Evolutionary conservation across 2,888 invertebrate species (phyloP), one percentile per base, ranked within the genome.

Genomic region (Aspidiotus rigidus): DNA sequence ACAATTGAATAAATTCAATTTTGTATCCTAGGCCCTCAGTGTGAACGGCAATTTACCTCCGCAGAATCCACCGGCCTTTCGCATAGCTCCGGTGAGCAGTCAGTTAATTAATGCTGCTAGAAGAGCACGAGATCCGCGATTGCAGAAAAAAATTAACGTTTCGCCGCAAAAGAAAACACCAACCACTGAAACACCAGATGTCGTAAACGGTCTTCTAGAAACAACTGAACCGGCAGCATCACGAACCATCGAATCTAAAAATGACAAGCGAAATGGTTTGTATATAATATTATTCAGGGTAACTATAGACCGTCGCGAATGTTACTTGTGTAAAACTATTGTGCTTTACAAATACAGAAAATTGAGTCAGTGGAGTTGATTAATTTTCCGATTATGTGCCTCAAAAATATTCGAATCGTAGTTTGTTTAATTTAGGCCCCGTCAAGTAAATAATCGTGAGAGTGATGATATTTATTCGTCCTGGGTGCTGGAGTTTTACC

Each of bases 81-180:
- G 70, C 16, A 71, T 71, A 16, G 64, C 63, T 28, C 73, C 73
- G 40, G 71, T 71, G 15, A 72, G 70, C 67, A 69, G 69, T 56
- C 64, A 71, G 41, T 62, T 73, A 11, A 69, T 73, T 28, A 64
- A 71, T 56, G 71, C 73, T 15, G 66, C 61, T 9, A 62, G 55
- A 49, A 67, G 72, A 15, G 69, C 64, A 56, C 71, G 73, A 2
- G 73, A 73, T 62, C 73, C 73, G 17, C 71, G 73, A 40, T 56
- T 73, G 59, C 70, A 72, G 60, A 72, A 70, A 60, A 56, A 53
- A 3, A 70, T 72, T 28, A 28, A 28, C 28, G 28, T 28, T 28
- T 5, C 28, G 5, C 49, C 49, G n/a, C 10, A 49, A 11, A 49
- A n/a, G n/a, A 11, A 49, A n/a, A 2, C 10, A n/a, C 49, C 49